These are phyloP conservation scores for Noctilio leporinus DNA, from an alignment of 2,113 vertebrate species.

Conservation along the genomic window DNA sequence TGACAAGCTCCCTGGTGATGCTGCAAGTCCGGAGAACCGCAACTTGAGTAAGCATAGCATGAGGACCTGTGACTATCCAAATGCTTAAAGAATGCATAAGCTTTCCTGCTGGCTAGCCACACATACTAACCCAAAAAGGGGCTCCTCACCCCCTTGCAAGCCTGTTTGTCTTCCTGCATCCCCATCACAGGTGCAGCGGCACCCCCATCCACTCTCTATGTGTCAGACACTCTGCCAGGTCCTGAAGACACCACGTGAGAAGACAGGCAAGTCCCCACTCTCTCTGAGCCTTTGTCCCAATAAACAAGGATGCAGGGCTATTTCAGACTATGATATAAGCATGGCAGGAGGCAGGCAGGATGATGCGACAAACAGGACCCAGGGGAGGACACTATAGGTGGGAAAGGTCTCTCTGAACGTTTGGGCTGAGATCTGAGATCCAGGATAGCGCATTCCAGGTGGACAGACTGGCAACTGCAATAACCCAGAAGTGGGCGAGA, in stretches of 20 bases:
- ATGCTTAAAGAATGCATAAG: background rate
- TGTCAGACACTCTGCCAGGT: background rate
- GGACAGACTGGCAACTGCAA: background rate
- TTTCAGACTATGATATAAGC: background rate
- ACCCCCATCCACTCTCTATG: background rate
- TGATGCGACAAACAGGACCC: background rate
- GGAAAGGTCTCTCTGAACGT: background rate
- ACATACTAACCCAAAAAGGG: background rate
- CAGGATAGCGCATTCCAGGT: no score
- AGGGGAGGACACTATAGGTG: background rate
- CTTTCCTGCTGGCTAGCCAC: background rate
- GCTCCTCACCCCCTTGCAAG: background rate
- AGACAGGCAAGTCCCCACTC: background rate
- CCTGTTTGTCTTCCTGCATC: background rate
- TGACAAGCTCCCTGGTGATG: background rate
- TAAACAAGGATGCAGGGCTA: background rate
- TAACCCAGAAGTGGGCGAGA: background rate
- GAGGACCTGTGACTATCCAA: background rate
- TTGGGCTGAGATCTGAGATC: background rate
- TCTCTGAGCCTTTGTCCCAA: background rate
- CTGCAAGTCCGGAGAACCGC: background rate
- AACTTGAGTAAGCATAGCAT: no score
- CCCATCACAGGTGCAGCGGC: background rate
- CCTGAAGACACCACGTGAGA: background rate
- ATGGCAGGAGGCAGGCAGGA: background rate